Evolutionary conservation across 2,888 invertebrate genomes (phyloP).

Genomic region (Latrodectus elegans): DNA sequence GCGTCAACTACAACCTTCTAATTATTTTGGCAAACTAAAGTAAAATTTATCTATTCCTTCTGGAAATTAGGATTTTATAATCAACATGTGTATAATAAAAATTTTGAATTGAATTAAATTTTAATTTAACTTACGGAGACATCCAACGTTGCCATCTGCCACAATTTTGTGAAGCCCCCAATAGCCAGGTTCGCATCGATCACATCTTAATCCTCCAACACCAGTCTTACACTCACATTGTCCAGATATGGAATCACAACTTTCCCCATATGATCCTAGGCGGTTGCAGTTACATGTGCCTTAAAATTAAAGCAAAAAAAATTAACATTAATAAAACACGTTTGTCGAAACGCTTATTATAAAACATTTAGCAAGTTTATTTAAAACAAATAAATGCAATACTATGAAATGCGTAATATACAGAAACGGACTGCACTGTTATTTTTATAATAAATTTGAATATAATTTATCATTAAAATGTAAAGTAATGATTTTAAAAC

Average conservation of each 20-base stretch:
- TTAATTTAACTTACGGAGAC: slow-evolving; percentile 74
- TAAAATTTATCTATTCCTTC: too few species aligned
- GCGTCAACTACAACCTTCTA: too few species aligned
- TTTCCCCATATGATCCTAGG: slow-evolving; percentile 82
- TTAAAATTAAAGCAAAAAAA: not conserved
- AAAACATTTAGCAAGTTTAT: not conserved
- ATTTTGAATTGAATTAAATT: too few species aligned
- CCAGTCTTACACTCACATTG: slow-evolving; percentile 91
- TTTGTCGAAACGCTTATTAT: not conserved
- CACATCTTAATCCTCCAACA: slow-evolving; percentile 89
- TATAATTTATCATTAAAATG: too few species aligned
- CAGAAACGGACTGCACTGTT: not conserved
- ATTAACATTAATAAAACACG: not conserved
- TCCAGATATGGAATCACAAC: slow-evolving; percentile 84
- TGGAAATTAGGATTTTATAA: not conserved
- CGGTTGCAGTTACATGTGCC: slow-evolving; percentile 85
- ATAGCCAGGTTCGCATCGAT: slow-evolving; percentile 90
- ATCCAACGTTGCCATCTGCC: slow-evolving; percentile 76
- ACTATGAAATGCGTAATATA: not conserved
- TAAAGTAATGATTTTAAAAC: too few species aligned
- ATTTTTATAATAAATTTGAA: too few species aligned
- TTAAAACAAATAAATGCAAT: not conserved
- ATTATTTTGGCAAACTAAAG: too few species aligned
- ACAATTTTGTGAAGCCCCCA: slow-evolving; percentile 84
- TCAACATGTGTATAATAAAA: not conserved